A percentile compares a stretch with the other conserved stretches of the same genome.
These are phyloP conservation scores for Oreohelix idahoensis DNA, from an alignment of 1,140 invertebrate genomes.

Conservation along the genomic window DNA sequence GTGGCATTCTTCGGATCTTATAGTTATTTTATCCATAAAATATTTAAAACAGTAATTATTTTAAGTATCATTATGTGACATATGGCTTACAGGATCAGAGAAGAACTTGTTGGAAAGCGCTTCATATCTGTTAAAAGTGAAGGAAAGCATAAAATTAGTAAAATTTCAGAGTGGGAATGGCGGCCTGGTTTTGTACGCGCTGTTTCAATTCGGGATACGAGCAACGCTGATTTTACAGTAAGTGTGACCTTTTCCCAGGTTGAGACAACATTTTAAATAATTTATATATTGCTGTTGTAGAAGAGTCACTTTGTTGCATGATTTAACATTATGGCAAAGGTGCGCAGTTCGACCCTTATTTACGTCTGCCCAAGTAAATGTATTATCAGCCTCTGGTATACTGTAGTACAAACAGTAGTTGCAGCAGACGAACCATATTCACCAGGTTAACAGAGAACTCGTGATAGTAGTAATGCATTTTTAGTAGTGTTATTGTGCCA, in stretches of 20 bases:
- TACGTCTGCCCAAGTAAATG: no score
- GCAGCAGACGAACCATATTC: no score
- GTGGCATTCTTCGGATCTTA: conserved; percentile 66
- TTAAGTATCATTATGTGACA: conserved; percentile 59
- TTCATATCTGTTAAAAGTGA: conserved; percentile 87
- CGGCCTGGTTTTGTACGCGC: conserved; percentile 88
- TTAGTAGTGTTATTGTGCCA: no score
- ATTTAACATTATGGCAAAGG: no score
- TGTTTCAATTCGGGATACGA: conserved; percentile 86
- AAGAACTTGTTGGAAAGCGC: conserved; percentile 91
- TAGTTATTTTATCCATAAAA: conserved; percentile 14
- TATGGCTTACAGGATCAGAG: conserved; percentile 78
- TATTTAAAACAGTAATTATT: not conserved
- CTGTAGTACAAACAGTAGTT: no score
- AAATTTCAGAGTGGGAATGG: conserved; percentile 90
- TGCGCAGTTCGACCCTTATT: no score
- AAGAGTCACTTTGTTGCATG: no score
- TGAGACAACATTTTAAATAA: no score
- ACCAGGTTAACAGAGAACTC: no score
- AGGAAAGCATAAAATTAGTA: conserved; percentile 83
- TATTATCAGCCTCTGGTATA: no score
- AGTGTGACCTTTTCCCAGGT: conserved; percentile 51
- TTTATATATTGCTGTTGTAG: no score
- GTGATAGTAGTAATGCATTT: no score
- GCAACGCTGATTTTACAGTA: conserved; percentile 87